Base-by-base conservation (phyloP, 2,113 vertebrate species). In the Oriolus oriolus region DNA sequence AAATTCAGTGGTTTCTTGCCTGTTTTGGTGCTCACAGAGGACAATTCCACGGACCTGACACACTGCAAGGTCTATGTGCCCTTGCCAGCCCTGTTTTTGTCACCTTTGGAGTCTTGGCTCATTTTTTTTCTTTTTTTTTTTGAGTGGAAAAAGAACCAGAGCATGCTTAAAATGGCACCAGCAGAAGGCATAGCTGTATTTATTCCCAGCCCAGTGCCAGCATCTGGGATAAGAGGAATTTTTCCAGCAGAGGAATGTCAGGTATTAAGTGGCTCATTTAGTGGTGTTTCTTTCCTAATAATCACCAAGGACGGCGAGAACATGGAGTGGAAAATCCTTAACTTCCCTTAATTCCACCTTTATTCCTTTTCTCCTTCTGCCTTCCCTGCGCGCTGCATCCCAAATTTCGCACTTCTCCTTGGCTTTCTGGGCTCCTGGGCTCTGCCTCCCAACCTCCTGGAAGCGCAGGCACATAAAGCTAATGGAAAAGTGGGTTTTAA, bases 381-480 rank as follows among this genome's bases (percentile, higher is more conserved):
- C 42, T 87, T 63, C 27, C 35, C 14, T 0, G 0, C 20, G 19
- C 13, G 0, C n/a, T 21, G 0, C 2, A 27, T n/a, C 31, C 30
- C 28, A 56, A 37, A 88, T 64, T 47, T 69, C 71, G 11, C 39
- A 1, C 3, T 16, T 76, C 39, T 49, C 75, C 56, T 53, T 73
- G 61, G 18, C 63, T 64, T 69, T 47, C 68, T 39, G 3, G 1
- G 0, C 23, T 20, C 13, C 60, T 53, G 50, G n/a, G 13, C 8
- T 39, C 69, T 75, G 28, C 66, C 61, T 69, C 63, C 33, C 26
- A n/a, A 20, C 6, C 47, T 37, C 13, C 1, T 60, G 76, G 63
- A 68, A 80, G 42, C 50, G 5, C 4, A 41, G 75, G 66, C 81
- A 52, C 33, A 16, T 4, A 8, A 47, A 84, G 64, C 60, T 59